Percentiles rank a stretch among this genome's conserved stretches.
These are phyloP conservation scores for Alcedo quadribrachys DNA, from an alignment of 2,797 vertebrate species.

Conservation along the genomic window DNA sequence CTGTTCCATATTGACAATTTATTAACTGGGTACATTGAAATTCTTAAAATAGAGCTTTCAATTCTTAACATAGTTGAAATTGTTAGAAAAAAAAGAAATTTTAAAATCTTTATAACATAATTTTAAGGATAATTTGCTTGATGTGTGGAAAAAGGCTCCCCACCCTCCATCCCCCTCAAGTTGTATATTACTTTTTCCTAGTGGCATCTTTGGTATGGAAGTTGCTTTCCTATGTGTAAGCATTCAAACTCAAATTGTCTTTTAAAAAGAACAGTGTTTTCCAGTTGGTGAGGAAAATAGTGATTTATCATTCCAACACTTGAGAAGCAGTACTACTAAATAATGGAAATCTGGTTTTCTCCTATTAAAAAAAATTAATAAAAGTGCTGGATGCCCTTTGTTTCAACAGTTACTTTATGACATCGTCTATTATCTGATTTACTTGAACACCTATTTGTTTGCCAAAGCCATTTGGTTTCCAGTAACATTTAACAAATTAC, in stretches of 20 bases:
- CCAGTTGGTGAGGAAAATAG: background rate
- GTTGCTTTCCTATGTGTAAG: background rate
- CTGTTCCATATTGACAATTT: background rate
- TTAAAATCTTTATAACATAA: background rate
- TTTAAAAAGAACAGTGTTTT: background rate
- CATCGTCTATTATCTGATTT: background rate
- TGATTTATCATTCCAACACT: background rate
- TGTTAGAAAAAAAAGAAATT: background rate
- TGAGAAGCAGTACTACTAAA: background rate
- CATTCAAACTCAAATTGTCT: background rate
- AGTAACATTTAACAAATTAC: background rate
- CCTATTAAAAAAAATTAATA: background rate
- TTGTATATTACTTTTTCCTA: background rate
- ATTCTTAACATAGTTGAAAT: background rate
- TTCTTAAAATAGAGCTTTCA: background rate
- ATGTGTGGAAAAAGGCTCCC: background rate
- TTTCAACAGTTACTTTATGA: background rate
- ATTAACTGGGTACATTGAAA: background rate
- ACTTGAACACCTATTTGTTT: slow-evolving; percentile 5
- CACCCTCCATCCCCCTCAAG: background rate
- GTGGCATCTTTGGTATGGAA: background rate
- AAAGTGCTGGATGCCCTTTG: background rate
- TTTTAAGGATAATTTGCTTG: background rate
- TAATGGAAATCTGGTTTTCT: background rate
- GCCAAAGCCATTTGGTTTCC: slow-evolving; percentile 11